Base-by-base conservation (phyloP, 2,797 vertebrate species). In the Loriculus beryllinus region DNA sequence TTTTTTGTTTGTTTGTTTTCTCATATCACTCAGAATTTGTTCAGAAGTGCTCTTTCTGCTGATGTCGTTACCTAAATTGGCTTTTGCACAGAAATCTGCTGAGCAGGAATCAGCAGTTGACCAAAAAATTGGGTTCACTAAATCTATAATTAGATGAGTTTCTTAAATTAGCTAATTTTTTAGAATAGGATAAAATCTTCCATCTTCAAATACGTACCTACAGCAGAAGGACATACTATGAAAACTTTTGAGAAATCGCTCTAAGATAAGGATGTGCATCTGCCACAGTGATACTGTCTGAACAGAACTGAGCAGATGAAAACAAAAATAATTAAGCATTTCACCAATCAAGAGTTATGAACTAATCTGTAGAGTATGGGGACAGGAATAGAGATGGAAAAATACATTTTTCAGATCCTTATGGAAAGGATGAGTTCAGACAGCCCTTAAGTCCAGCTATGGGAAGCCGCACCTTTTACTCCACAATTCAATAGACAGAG, bases 21-120 rank as follows among this genome's bases (percentile, higher is more conserved):
- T 49, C 18, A 1, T 2, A 5, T 20, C 0, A 0, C 51, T 33
- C 68, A 33, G 40, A 72, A 47, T 18, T 17, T 59, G 43, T 35
- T 47, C 0, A 2, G 23, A 80, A 54, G 33, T 2, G 37, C 7
- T 64, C 14, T 14, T 57, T 5, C 43, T 54, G 39, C 29, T 2
- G 0, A 14, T 6, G n/a, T 39, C 2, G 0, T 16, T 63, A 78
- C 48, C 15, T 33, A 57, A 86, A 78, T 15, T 40, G 21, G 23
- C 12, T 82, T 76, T 68, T 82, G 77, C 60, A 37, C 14, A n/a
- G 23, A 80, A 86, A 80, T 8, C 49, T 59, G 60, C 76, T 60
- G 45, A 68, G 78, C 1, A 39, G 67, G 31, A 75, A 68, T 8
- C 49, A 82, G 82, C 63, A 87, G 56, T 2, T 85, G 79, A 85